These are phyloP conservation scores for Cephus rjabovi DNA, from an alignment of 2,888 invertebrate genomes.

Conservation along the genomic window DNA sequence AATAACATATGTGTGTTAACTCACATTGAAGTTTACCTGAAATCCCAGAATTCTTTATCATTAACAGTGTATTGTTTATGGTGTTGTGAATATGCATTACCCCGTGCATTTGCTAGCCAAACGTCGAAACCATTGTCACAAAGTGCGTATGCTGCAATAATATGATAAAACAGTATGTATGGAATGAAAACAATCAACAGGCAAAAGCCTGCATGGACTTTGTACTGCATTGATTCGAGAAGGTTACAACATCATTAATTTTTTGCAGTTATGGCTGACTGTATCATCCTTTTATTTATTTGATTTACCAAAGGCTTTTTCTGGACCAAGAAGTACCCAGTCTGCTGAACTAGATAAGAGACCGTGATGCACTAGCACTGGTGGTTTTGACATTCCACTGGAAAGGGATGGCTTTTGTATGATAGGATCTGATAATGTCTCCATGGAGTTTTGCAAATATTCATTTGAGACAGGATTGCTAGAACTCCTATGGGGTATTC, in stretches of 20 bases:
- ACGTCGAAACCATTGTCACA: conserved; percentile 60
- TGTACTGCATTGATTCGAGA: not conserved
- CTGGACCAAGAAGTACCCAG: conserved; percentile 59
- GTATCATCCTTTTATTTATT: not conserved
- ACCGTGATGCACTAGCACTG: conserved; percentile 57
- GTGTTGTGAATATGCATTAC: conserved; percentile 59
- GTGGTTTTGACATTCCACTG: conserved; percentile 31
- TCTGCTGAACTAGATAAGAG: conserved; percentile 60
- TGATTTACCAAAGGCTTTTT: conserved; percentile 54
- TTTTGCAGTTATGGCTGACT: not conserved
- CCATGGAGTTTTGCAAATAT: not conserved
- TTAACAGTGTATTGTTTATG: conserved; percentile 55
- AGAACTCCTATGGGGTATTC: conserved; percentile 51
- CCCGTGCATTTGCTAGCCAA: conserved; percentile 61
- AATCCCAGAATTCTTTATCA: conserved; percentile 63
- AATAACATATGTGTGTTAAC: not conserved
- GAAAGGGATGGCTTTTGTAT: not conserved
- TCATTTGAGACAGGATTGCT: not conserved
- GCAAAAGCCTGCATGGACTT: not conserved
- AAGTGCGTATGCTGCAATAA: conserved; percentile 52
- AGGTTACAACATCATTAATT: not conserved
- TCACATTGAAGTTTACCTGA: conserved; percentile 47
- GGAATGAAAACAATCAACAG: not conserved
- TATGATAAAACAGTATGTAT: not conserved
- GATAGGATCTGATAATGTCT: not conserved